Evolutionary conservation across 2,888 invertebrate genomes (phyloP).

Genomic region (Perdita meconis): DNA sequence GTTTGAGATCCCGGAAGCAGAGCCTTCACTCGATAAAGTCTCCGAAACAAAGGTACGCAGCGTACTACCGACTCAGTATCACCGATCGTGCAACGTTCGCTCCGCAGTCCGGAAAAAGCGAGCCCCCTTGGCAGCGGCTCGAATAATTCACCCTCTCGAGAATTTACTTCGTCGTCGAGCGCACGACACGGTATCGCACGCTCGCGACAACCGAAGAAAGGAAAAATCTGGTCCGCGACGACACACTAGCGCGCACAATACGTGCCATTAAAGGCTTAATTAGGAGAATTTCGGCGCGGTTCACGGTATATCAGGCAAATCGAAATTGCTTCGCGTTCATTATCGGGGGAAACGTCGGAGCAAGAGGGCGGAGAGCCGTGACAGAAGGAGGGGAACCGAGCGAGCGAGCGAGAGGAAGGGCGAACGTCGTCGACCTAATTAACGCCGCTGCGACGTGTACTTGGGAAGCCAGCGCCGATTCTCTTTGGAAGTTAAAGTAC

Average conservation of each 20-base stretch:
- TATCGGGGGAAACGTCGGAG: conserved; percentile 19
- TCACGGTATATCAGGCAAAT: conserved; percentile 32
- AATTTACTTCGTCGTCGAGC: neutral
- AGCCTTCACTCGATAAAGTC: too few species aligned
- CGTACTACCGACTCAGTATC: too few species aligned
- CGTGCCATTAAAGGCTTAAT: conserved; percentile 27
- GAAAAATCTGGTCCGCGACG: conserved; percentile 4
- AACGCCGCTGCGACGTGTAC: conserved; percentile 44
- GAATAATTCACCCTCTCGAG: neutral
- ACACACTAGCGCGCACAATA: conserved; percentile 5
- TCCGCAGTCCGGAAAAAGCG: too few species aligned
- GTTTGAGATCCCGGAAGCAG: too few species aligned
- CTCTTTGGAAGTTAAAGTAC: conserved; percentile 52
- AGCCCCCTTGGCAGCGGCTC: neutral
- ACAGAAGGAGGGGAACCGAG: neutral
- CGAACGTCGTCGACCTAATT: conserved; percentile 64
- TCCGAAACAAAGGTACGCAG: too few species aligned
- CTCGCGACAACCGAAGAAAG: neutral
- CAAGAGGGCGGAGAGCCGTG: too few species aligned
- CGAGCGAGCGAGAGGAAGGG: conserved; percentile 1
- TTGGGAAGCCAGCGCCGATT: conserved; percentile 52
- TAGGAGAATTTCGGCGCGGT: conserved; percentile 24
- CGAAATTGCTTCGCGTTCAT: conserved; percentile 59
- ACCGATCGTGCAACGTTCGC: too few species aligned
- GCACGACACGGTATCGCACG: neutral